These are phyloP conservation scores for Myanophis thanlyinensis DNA, from an alignment of 2,113 vertebrate species.

Conservation along the genomic window DNA sequence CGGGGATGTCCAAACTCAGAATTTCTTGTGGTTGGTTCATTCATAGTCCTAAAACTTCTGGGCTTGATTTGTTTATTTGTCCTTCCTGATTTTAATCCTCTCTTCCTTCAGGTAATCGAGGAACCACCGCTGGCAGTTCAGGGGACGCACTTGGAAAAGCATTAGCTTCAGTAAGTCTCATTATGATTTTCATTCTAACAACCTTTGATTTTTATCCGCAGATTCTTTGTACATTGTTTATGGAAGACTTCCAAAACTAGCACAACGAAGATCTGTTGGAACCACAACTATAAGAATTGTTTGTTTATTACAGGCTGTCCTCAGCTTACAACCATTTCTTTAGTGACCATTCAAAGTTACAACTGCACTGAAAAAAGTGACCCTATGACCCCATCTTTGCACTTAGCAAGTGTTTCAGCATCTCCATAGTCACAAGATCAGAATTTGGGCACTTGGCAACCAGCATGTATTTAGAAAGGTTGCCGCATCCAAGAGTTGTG, in stretches of 20 bases:
- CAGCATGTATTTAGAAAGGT: background rate
- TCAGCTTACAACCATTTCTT: background rate
- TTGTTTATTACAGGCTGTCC: background rate
- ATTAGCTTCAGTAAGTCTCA: constrained; percentile 88
- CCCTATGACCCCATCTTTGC: background rate
- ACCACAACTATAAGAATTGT: background rate
- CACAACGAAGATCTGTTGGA: background rate
- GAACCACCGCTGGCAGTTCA: constrained; percentile 89
- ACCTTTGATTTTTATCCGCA: background rate
- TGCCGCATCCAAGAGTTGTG: background rate
- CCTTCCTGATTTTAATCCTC: background rate
- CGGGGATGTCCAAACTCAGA: background rate
- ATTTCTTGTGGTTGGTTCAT: background rate
- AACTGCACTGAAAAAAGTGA: background rate
- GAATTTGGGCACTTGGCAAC: background rate
- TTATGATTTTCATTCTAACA: constrained; percentile 66
- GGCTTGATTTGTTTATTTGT: background rate
- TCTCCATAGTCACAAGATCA: background rate
- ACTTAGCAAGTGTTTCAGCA: background rate
- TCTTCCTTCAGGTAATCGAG: constrained; percentile 78
- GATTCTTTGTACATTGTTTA: background rate
- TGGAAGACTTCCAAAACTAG: background rate
- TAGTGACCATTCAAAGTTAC: background rate
- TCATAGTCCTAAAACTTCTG: background rate
- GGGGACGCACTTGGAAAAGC: constrained; percentile 98